Evolutionary conservation across 2,113 vertebrate genomes (phyloP).

Genomic region (Natator depressus): DNA sequence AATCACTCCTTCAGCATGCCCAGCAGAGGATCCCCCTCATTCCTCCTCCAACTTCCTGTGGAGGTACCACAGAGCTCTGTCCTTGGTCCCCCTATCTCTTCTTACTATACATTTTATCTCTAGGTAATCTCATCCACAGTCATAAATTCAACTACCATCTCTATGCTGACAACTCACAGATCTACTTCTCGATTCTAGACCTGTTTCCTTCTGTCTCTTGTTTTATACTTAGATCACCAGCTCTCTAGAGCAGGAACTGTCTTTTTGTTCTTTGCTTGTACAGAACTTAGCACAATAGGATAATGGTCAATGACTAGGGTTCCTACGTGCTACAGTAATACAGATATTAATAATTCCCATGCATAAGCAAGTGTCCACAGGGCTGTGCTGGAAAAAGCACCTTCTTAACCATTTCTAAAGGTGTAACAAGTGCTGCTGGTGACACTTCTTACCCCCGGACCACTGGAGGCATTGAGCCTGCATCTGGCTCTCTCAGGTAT

Average conservation of each 20-base stretch:
- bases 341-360: background rate
- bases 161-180: background rate
- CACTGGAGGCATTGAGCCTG: background rate
- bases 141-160: background rate
- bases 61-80: background rate
- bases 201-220: background rate
- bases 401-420: background rate
- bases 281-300: background rate
- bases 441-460: background rate
- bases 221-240: background rate
- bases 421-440: background rate
- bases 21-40: background rate
- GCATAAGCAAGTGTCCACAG: background rate
- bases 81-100: background rate
- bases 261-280: background rate
- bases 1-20: background rate
- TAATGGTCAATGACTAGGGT: background rate
- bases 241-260: background rate
- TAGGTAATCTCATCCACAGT: background rate
- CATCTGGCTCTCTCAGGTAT: background rate
- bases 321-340: background rate
- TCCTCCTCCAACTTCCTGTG: background rate
- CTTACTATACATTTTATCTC: background rate
- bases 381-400: background rate
- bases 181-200: background rate